Evolutionary conservation across 2,113 vertebrate species (phyloP), one percentile per base, ranked within the genome.

Genomic region (Penelope pileata): DNA sequence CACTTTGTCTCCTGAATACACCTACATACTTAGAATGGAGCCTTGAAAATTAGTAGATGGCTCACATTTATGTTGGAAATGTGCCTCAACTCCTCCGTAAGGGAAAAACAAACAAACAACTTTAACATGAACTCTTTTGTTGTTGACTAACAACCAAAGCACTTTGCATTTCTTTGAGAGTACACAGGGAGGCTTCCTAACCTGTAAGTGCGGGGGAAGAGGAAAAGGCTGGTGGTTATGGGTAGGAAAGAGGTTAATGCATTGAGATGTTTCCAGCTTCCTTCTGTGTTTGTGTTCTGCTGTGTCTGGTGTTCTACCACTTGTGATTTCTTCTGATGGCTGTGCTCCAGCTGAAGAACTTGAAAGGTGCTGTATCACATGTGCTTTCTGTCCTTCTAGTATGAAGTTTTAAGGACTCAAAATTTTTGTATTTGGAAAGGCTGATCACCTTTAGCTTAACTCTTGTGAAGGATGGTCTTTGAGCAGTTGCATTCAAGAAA

Each of bases 11-110:
- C 42, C 64, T 83, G 76, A 56, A 83, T 88, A 70, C 79, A 80
- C 64, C 47, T 78, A 18, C 4, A 0, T 92, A 21, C 74, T 78
- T 72, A 54, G 51, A 48, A 63, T 80, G 64, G 16, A 88, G 77
- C 83, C 80, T 75, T 17, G 23, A 81, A 83, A 92, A 92, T 93
- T 83, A 86, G 19, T 90, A 58, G 78, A 47, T 80, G 76, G 54
- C 29, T 93, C 42, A 45, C 36, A 42, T 51, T 85, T 81, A 32
- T 81, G 23, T 93, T 93, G 83, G 80, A 90, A 86, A 30, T 32
- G 30, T 84, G 76, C 91, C 34, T 82, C 42, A 26, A 59, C 23
- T 91, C 54, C 47, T 81, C 30, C 48, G 2, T 70, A 56, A 88
- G 48, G 8, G 27, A 42, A 62, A n/a, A 47, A 18, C 34, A 63